These are phyloP conservation scores for Phalacrocorax pelagicus DNA, from an alignment of 2,113 vertebrate genomes.

Conservation along the genomic window DNA sequence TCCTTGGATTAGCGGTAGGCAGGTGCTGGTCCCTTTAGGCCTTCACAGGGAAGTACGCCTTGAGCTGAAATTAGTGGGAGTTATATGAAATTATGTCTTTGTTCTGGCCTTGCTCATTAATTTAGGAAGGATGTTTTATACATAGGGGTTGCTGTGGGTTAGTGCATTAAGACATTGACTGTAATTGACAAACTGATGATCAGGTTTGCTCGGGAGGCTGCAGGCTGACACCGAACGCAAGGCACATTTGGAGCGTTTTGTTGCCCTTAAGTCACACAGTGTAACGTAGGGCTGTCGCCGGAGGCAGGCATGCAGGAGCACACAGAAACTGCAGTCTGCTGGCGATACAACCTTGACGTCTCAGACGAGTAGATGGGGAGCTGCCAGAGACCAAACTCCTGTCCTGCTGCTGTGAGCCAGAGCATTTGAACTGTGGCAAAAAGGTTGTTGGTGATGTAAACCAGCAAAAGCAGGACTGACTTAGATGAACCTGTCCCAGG, in stretches of 20 bases:
- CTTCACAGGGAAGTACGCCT: background rate
- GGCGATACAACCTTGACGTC: rapidly evolving
- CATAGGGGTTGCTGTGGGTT: background rate
- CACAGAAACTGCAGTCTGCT: background rate
- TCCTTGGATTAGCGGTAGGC: background rate
- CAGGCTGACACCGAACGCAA: background rate
- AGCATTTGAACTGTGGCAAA: background rate
- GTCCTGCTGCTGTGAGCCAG: background rate
- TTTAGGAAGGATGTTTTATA: background rate
- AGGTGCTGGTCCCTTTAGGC: background rate
- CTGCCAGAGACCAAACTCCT: background rate
- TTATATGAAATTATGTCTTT: background rate
- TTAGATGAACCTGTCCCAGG: background rate
- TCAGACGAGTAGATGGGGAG: rapidly evolving
- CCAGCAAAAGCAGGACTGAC: background rate
- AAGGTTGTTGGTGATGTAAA: background rate
- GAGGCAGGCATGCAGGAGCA: background rate
- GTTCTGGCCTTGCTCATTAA: background rate
- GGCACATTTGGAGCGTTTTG: background rate
- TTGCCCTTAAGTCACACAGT: background rate
- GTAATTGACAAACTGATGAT: background rate
- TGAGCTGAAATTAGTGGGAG: background rate
- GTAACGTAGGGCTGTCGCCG: rapidly evolving
- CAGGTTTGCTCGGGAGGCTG: background rate
- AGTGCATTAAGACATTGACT: background rate